Base-by-base conservation (phyloP, 1,140 invertebrate species). In the Leptinotarsa texana region DNA sequence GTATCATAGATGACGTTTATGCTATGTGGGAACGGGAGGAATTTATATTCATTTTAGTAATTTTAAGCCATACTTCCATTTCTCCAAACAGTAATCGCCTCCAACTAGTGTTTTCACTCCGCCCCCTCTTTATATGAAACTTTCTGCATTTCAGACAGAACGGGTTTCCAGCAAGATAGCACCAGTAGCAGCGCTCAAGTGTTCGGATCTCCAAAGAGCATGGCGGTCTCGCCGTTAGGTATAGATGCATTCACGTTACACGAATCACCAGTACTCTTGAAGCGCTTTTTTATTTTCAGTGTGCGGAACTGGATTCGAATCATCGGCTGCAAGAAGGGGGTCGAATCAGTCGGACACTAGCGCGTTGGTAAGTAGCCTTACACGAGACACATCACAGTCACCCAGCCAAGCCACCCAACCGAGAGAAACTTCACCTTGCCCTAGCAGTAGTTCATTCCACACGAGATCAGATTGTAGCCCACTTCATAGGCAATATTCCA, bases 321-420 rank as follows among this genome's bases (percentile, higher is more conserved):
- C 66, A 80, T 63, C 85, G 80, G 17, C 86, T 86, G 78, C 84
- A 86, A 76, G 88, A 74, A 83, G 89, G 33, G 88, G 88, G 69
- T 90, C 89, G 13, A 89, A 89, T 17, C 89, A 90, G 78, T 91
- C 89, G 76, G 91, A 92, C 78, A 91, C 91, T 42, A 91, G 90
- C 84, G 91, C 89, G 72, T 84, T 91, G 77, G 88, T 91, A 5
- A 80, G 80, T 75, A 82, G 80, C 61, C 42, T 82, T 33, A 80
- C 81, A 13, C 75, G 76, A 62, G 81, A 81, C 61, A 66, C 79
- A 18, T 74, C 77, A 27, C 80, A 81, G 67, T 90, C 89, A 4
- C 87, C 87, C 18, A 87, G 86, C 78, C 85, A 86, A 71, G 87
- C 87, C 62, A 88, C 87, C 48, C 88, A 88, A 79, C 88, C 89